Percentiles rank a stretch among this genome's conserved stretches.
Evolutionary conservation across 2,888 invertebrate genomes (phyloP).

Genomic region (Parnassius glacialis): DNA sequence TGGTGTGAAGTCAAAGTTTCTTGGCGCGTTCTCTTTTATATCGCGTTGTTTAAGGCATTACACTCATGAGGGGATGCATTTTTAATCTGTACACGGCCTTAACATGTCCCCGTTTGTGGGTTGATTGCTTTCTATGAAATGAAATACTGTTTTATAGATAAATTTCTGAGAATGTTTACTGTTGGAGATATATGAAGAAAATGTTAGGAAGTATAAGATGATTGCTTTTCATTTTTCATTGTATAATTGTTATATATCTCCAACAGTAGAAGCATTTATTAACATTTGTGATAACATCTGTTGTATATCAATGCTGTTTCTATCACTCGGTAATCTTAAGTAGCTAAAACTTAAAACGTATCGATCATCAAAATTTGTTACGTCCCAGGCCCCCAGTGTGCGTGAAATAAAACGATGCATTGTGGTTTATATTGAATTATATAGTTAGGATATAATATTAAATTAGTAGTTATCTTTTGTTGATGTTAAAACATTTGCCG

Average conservation of each 20-base stretch:
- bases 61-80: not conserved
- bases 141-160: not conserved
- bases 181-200: not conserved
- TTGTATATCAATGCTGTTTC: not conserved
- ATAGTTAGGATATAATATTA: slow-evolving; percentile 32
- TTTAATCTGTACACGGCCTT: not conserved
- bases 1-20: not conserved
- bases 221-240: not conserved
- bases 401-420: slow-evolving; percentile 1
- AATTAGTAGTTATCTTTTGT: slow-evolving; percentile 48
- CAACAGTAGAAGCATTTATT: not conserved
- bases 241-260: not conserved
- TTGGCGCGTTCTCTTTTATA: not conserved
- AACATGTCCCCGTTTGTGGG: not conserved
- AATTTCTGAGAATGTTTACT: not conserved
- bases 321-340: not conserved
- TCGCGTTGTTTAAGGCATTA: not conserved
- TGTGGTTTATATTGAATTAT: slow-evolving; percentile 12
- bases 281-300: not conserved
- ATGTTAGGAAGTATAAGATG: not conserved
- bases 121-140: slow-evolving; percentile 1
- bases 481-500: slow-evolving; percentile 45
- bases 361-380: not conserved
- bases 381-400: not conserved
- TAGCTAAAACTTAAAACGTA: not conserved